These are phyloP conservation scores for Antigone vipio DNA, from an alignment of 2,113 vertebrate species.

Conservation along the genomic window DNA sequence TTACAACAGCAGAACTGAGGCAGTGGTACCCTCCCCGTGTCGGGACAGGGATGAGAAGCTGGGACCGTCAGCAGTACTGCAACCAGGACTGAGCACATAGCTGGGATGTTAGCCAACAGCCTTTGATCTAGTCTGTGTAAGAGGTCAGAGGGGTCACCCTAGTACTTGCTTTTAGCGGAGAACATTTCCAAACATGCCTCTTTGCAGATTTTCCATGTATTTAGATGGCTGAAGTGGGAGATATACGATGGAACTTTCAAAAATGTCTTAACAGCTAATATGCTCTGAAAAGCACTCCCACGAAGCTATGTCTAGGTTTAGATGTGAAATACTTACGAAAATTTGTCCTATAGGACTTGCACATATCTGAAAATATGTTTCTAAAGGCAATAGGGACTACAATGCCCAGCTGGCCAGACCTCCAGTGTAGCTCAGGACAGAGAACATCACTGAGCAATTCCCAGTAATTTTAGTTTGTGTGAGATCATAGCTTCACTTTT, in stretches of 20 bases:
- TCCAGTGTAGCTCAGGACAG: not conserved
- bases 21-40: not conserved
- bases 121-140: not conserved
- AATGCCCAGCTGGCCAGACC: not conserved
- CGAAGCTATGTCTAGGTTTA: not conserved
- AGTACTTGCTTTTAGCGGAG: rapidly evolving
- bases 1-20: not conserved
- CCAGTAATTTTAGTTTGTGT: not conserved
- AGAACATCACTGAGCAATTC: not conserved
- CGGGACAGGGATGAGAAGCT: not conserved
- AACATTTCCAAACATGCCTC: not conserved
- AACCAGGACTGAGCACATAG: not conserved
- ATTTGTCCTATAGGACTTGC: not conserved
- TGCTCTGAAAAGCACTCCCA: not conserved
- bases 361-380: not conserved
- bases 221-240: not conserved
- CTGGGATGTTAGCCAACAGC: not conserved
- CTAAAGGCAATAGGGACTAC: not conserved
- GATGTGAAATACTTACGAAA: not conserved
- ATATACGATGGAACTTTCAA: not conserved
- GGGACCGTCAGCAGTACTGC: not conserved
- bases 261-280: not conserved
- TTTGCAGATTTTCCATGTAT: not conserved
- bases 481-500: not conserved
- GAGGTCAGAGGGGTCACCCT: not conserved